Evolutionary conservation across 2,888 invertebrate species (phyloP), one percentile per base, ranked within the genome.

Genomic region (Ophion ellenae): DNA sequence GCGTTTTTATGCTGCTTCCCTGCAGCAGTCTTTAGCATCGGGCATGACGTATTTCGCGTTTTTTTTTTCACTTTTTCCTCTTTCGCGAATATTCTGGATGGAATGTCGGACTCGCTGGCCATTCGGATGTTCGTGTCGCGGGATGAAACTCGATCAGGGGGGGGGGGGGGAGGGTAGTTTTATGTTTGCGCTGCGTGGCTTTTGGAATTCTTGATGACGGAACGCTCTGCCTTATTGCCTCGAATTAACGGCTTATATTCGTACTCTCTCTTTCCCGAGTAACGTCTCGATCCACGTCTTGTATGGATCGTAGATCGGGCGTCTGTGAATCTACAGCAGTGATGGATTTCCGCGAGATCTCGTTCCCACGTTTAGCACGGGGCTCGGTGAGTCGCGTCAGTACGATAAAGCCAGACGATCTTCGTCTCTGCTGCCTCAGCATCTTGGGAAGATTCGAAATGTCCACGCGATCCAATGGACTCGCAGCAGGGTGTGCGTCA

Each of bases 281-380:
- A 32, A 9, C 6, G 53, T 45, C 36, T 45, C 57, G 9, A 53
- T 53, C 47, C 20, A 7, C 40, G 53, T 76, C 47, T 45, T 47
- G 66, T 36, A 3, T 53, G 9, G n/a, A 0, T 40, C 40, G 40
- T 32, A 24, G 74, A 40, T 24, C 45, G 59, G 1, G 47, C 9
- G 9, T 11, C 20, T 11, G 66, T 63, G 59, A 45, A 78, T 14
- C 14, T 11, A 40, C 28, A 36, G 6, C 17, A 7, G 57, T 53
- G 57, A 59, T 59, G 73, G 57, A 24, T 69, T 83, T 67, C 59
- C 45, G 70, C 40, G 83, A 79, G 79, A 79, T 80, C 80, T 84
- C 80, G 75, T 84, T 84, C 84, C 84, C 84, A 84, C 84, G 84
- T 84, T 84, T 84, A 80, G 59, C 76, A 59, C 66, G 47, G 28